Conservation (phyloP, 2,888 invertebrate species). For the Lasioglossum pauxillum region DNA sequence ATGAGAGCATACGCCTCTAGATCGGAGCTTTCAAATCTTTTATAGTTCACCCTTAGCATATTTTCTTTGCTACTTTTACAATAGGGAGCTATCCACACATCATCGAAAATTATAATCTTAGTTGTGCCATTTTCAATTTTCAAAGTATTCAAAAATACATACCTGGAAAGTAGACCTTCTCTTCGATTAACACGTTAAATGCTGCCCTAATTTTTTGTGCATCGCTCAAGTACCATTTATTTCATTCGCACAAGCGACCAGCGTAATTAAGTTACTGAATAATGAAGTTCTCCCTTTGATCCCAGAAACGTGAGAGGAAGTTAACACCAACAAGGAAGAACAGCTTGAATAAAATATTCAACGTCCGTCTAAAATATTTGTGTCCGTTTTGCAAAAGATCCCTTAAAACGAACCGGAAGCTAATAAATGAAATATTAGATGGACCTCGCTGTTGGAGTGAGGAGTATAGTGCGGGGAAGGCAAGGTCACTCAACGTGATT, state of each 20-base stretch:
- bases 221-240: too few relatives aligned
- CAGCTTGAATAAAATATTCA: background rate
- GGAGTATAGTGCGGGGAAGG: background rate
- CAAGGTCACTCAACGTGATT: conserved; percentile 9
- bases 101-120: background rate
- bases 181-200: too few relatives aligned
- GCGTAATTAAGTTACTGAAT: too few relatives aligned
- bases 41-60: background rate
- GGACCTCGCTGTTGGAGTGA: background rate
- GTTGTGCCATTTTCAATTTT: too few relatives aligned
- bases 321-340: background rate
- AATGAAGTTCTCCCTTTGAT: too few relatives aligned
- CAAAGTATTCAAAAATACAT: too few relatives aligned
- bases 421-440: background rate
- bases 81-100: background rate
- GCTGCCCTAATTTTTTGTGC: too few relatives aligned
- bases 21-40: background rate
- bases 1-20: background rate
- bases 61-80: background rate
- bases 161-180: background rate
- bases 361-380: background rate
- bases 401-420: background rate
- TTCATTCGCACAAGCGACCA: too few relatives aligned
- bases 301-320: background rate
- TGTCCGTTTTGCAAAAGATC: background rate